Evolutionary conservation across 1,140 invertebrate genomes (phyloP), one percentile per base, ranked within the genome.

Genomic region (Bilobella aurantiaca): DNA sequence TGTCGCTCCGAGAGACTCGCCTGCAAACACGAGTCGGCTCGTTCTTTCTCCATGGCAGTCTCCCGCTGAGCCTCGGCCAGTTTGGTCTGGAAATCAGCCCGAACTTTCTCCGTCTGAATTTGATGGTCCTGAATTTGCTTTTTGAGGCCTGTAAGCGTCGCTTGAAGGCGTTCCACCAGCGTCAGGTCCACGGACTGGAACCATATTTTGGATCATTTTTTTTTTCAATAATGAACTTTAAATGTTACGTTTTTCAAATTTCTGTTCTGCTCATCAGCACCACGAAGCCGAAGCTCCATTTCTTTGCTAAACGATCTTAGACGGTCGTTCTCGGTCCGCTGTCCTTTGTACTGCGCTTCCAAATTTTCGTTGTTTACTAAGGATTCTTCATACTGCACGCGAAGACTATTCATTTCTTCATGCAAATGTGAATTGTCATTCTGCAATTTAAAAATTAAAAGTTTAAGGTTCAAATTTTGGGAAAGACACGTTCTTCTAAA

Each of bases 41-140:
- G 12, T 30, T 66, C 65, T 32, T 66, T 66, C 47, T 66, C 65
- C 58, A 66, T 66, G 2, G 47, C 32, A 3, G 58, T 57, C 27
- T 66, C 65, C 16, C 58, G 23, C 30, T 66, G 65, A 23, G 31
- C 29, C 31, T 62, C 65, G 2, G 28, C 30, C 12, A 62, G 14
- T 29, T 58, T 61, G 1, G n/a, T 21, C 25, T 63, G 62, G 16
- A 53, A 62, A 28, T 66, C 65, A 3, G 32, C 2, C 3, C 28
- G 37, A 31, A 32, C 25, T 53, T 56, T 30, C 12, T 62, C 46
- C 27, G 31, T 63, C 25, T 66, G 37, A 2, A 18, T 21, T 31
- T 62, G 23, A 8, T 46, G n/a, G 5, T 30, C 32, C 25, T 63
- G 34, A 2, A 62, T 27, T 31, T 66, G 58, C 31, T 47, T 65